phyloP scores from a whole-genome alignment of 2,888 invertebrate species.

The Antheraea yamamai region DNA sequence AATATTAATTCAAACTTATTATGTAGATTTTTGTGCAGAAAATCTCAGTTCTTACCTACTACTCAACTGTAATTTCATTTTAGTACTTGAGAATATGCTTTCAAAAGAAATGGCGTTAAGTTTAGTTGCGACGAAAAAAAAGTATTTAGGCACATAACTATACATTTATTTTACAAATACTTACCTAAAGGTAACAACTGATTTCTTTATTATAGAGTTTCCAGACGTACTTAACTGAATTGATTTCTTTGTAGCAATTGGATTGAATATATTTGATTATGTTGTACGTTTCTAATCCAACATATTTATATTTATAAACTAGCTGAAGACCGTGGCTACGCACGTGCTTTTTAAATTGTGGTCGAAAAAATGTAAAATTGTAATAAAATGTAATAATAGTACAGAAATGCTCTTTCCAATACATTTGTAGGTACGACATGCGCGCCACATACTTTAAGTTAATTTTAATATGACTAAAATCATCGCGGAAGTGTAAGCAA shows the following conservation, averaged over 20 bases:
- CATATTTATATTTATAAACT: background rate
- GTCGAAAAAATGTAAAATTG: too few relatives aligned
- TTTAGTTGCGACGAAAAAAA: background rate
- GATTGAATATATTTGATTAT: background rate
- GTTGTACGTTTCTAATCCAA: background rate
- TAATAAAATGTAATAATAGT: too few relatives aligned
- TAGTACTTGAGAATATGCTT: background rate
- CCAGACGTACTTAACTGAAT: background rate
- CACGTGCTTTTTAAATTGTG: too few relatives aligned
- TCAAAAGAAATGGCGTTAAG: background rate
- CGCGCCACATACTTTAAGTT: too few relatives aligned
- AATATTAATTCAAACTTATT: background rate
- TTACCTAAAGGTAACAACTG: background rate
- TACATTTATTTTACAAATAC: background rate
- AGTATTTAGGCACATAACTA: background rate
- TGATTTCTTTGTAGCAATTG: background rate
- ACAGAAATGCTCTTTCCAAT: too few relatives aligned
- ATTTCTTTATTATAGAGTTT: background rate
- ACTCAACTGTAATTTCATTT: background rate
- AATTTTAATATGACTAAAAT: too few relatives aligned
- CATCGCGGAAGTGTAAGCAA: too few relatives aligned
- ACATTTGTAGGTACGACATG: too few relatives aligned
- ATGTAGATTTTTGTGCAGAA: background rate
- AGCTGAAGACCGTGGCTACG: too few relatives aligned
- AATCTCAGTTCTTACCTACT: background rate